phyloP scores from a whole-genome alignment of 2,113 vertebrate genomes.

The Tachuris rubrigastra region DNA sequence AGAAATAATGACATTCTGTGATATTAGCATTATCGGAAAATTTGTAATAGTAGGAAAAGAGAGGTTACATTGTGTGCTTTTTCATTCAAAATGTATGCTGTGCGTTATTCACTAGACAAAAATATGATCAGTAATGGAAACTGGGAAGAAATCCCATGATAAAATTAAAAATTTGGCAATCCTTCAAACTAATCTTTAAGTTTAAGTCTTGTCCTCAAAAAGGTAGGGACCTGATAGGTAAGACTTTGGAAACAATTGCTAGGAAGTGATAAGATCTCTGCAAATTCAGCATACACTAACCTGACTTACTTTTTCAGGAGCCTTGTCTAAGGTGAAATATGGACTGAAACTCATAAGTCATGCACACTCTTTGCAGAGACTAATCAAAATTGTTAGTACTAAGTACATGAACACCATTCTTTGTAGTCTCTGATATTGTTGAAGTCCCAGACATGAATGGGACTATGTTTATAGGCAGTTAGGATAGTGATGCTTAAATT shows the following conservation, averaged over 20 bases:
- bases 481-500: not conserved
- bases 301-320: not conserved
- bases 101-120: not conserved
- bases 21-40: not conserved
- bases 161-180: not conserved
- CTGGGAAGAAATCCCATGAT: not conserved
- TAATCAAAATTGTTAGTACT: not conserved
- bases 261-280: not conserved
- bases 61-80: not conserved
- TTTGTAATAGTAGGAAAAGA: not conserved
- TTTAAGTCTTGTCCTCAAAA: not conserved
- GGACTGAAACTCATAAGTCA: not conserved
- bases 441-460: not conserved
- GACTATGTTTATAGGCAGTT: not conserved
- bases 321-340: not conserved
- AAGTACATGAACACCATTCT: not conserved
- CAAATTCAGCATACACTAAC: not conserved
- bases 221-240: not conserved
- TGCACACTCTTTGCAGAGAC: not conserved
- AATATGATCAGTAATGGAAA: not conserved
- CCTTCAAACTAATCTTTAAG: not conserved
- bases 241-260: not conserved
- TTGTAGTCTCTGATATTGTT: not conserved
- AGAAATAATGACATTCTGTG: not conserved
- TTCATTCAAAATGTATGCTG: not conserved